Percentiles rank a stretch among this genome's conserved stretches.
Evolutionary conservation across 2,113 vertebrate species (phyloP).

Genomic region (Procavia capensis): DNA sequence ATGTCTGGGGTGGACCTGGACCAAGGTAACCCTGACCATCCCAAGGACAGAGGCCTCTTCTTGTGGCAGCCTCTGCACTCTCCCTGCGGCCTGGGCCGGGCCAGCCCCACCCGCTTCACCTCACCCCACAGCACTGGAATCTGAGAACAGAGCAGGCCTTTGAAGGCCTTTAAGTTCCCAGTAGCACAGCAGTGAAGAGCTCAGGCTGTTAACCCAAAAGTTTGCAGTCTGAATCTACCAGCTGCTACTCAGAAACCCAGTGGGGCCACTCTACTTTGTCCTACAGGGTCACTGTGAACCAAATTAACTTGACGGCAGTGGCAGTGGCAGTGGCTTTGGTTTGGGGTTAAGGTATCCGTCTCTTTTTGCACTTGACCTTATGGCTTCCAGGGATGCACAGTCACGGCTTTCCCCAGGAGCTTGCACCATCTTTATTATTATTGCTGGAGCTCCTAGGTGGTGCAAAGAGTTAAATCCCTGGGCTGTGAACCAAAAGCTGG

Average conservation of each 20-base stretch:
- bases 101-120: neutral
- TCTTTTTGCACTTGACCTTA: too few relatives aligned
- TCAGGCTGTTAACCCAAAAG: too few relatives aligned
- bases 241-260: neutral
- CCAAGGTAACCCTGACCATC: neutral
- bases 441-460: too few relatives aligned
- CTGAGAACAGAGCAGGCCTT: neutral
- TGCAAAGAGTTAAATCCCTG: too few relatives aligned
- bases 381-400: neutral
- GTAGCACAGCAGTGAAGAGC: too few relatives aligned
- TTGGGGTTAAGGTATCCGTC: too few relatives aligned
- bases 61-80: accelerated
- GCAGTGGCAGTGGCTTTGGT: too few relatives aligned
- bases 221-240: too few relatives aligned
- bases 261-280: neutral
- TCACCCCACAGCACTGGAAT: neutral
- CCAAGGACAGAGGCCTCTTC: too few relatives aligned
- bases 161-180: neutral
- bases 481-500: too few relatives aligned
- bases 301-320: too few relatives aligned
- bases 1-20: neutral
- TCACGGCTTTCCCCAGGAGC: neutral
- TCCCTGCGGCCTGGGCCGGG: neutral
- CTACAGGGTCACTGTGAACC: neutral
- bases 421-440: neutral